Base-by-base conservation (phyloP, 2,113 vertebrate genomes). In the Barbus barbus region DNA sequence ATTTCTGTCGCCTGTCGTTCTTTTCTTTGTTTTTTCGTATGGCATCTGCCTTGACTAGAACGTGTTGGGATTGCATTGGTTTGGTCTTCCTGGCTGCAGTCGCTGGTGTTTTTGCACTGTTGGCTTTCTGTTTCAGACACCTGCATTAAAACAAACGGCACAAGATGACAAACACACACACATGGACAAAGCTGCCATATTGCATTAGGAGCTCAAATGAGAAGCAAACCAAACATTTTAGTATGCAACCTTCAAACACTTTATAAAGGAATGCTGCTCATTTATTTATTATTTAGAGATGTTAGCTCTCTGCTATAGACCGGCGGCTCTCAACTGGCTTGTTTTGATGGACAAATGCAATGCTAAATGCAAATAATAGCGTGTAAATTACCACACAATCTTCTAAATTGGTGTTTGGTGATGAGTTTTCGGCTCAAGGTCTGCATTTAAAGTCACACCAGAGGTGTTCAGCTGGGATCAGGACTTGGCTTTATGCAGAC, bases 41-140 rank as follows among this genome's bases (percentile, higher is more conserved):
- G n/a, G 33, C 31, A 16, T 83, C 41, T 28, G 83, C 83, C 75
- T 84, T 78, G 63, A 78, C 28, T 71, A 69, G 67, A 73, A 36
- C 24, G 51, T 67, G 63, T 46, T 63, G 77, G 36, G 51, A 58
- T 76, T 44, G 78, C 78, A 80, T 48, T 63, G 56, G 56, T 78
- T 41, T 65, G 77, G 56, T 78, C 31, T 78, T 92, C 92, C 96
- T 98, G 96, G 96, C 97, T 98, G 96, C 95, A 95, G 93, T 94
- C 93, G 95, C 94, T 91, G 93, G 87, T 96, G 96, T 95, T 96
- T 95, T 96, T 96, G 90, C 89, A 92, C 89, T 92, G 86, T 84
- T 90, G 88, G 89, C 86, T 88, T 38, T 95, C 91, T 90, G 92
- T 93, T 94, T 94, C 94, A 98, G 97, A 95, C 96, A 97, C 97